These are phyloP conservation scores for Agapostemon virescens DNA, from an alignment of 2,888 invertebrate species.

Conservation along the genomic window DNA sequence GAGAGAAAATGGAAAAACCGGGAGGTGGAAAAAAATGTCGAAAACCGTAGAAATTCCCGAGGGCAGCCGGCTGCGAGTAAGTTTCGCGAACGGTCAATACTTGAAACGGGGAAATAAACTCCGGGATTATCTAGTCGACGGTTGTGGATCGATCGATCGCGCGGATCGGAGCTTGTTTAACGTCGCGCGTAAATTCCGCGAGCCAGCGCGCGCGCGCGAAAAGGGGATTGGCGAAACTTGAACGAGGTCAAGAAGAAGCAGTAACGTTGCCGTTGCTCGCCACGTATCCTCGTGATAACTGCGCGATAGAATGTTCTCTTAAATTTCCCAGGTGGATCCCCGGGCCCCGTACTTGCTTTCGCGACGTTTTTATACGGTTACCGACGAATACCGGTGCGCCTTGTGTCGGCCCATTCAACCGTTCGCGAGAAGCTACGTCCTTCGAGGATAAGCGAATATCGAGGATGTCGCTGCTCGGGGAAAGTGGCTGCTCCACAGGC, in stretches of 20 bases:
- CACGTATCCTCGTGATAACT: conserved; percentile 66
- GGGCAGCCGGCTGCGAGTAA: not conserved
- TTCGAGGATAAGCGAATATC: conserved; percentile 66
- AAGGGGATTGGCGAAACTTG: conserved; percentile 40
- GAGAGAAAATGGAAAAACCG: not conserved
- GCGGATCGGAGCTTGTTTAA: conserved; percentile 34
- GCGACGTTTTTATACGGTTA: conserved; percentile 66
- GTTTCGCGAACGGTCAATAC: not conserved
- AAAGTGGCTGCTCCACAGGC: conserved; percentile 50
- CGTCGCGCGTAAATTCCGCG: conserved; percentile 48
- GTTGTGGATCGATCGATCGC: conserved; percentile 15
- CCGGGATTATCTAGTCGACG: conserved; percentile 8
- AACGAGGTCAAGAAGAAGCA: conserved; percentile 62
- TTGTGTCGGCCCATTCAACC: conserved; percentile 58
- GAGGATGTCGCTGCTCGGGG: conserved; percentile 54
- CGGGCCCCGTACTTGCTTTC: conserved; percentile 57
- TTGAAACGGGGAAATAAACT: conserved; percentile 3
- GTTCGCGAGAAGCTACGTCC: conserved; percentile 57
- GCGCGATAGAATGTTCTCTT: conserved; percentile 69
- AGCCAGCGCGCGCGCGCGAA: conserved; percentile 33
- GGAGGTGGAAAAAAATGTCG: not conserved
- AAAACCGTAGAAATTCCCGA: not conserved
- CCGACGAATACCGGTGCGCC: conserved; percentile 52
- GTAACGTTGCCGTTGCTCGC: conserved; percentile 43
- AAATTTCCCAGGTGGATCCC: conserved; percentile 71